Evolutionary conservation across 37 sponge, comb jelly and placozoan genomes (phyloP).

Genomic region (Cladorhizidae sp.): DNA sequence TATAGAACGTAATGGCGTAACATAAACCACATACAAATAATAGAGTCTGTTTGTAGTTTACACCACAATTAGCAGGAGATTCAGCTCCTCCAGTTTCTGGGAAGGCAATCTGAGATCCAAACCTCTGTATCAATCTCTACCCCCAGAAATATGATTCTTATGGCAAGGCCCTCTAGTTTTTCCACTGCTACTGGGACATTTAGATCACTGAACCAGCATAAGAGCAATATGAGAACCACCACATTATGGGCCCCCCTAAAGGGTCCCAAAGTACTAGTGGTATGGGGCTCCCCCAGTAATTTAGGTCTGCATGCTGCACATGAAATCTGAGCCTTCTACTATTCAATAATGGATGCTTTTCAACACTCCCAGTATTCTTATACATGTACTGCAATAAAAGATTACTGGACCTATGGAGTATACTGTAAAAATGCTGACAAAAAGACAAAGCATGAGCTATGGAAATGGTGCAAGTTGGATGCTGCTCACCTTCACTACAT

Average conservation of each 20-base stretch:
- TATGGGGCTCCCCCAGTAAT: neutral
- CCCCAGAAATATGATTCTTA: constrained; percentile 10
- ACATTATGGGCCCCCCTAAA: neutral
- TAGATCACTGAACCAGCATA: neutral
- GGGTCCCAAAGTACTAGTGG: constrained; percentile 27
- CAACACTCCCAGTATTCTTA: constrained; percentile 10
- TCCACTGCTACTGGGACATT: constrained; percentile 20
- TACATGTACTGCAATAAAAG: too few relatives aligned
- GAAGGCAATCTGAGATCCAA: constrained; percentile 10
- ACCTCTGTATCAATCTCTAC: neutral
- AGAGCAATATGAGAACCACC: neutral
- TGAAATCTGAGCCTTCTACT: constrained; percentile 27
- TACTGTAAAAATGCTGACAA: too few relatives aligned
- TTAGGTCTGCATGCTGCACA: constrained; percentile 1
- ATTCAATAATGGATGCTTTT: constrained; percentile 20
- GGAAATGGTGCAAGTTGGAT: too few relatives aligned
- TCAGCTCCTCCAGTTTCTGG: constrained; percentile 21
- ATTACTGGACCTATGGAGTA: too few relatives aligned
- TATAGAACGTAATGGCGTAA: too few relatives aligned
- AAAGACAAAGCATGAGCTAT: too few relatives aligned
- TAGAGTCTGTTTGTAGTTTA: too few relatives aligned
- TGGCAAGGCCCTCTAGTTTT: constrained; percentile 34
- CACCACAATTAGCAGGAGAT: too few relatives aligned
- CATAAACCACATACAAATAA: too few relatives aligned
- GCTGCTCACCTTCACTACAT: too few relatives aligned